Base-by-base conservation (phyloP, 2,888 invertebrate genomes). In the Orthosia incerta region DNA sequence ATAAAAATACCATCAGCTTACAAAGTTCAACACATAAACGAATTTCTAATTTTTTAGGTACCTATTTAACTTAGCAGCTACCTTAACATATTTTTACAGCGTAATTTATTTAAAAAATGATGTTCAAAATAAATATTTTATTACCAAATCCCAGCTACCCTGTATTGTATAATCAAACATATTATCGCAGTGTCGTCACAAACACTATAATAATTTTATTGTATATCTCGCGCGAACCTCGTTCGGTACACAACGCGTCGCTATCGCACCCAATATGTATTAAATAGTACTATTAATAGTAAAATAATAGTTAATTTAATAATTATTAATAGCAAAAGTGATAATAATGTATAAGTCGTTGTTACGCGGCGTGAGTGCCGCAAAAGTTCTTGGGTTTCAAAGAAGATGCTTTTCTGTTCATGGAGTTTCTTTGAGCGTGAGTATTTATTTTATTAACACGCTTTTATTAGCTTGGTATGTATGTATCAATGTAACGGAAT, bases 331-430 rank as follows among this genome's bases (percentile, higher is more conserved):
- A 67, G 48, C 72, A 67, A 71, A 60, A 78, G 76, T 83, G 75
- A 67, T 77, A 86, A 89, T 84, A 85, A 94, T 94, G 94, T 92
- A 93, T 71, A 93, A 92, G 73, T 90, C 90, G 61, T 85, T 94
- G 20, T 69, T 91, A 48, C 87, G 90, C 39, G 89, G 87, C 75
- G 80, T 87, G 50, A 87, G 87, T 84, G 90, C 88, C 55, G 79
- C 88, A 55, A 89, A 85, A 69, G 53, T 83, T 26, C 61, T 86
- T 4, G 87, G 74, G 57, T 76, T 89, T 39, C 86, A 89, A 51
- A 84, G 83, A 9, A 89, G 94, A 79, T 89, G 88, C 68, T 95
- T 94, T 78, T 92, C 91, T 56, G 92, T 94, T 0, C 89, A 92
- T 76, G 93, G 92, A 82, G 73, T 87, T 59, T 80, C 88, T 65